Conservation (phyloP, 2,113 vertebrate genomes). For the Sinocyclocheilus grahami region DNA sequence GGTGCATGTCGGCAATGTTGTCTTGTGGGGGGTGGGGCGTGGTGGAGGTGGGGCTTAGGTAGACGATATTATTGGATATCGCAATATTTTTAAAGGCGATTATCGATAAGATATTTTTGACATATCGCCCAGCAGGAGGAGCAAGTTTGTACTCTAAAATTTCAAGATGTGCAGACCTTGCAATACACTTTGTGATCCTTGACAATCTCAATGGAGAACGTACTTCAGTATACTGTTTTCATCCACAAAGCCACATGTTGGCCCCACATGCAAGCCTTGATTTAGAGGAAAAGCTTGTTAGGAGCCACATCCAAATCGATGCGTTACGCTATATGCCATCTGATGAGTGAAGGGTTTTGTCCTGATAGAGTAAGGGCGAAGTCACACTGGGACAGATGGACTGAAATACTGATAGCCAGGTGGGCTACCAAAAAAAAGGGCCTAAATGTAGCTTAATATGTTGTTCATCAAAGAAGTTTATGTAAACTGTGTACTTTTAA, state of each 20-base stretch:
- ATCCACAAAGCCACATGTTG: constrained; percentile 25
- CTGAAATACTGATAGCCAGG: background rate
- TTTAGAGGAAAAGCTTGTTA: constrained; percentile 43
- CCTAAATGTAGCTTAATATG: no score
- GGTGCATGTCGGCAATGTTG: no score
- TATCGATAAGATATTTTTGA: no score
- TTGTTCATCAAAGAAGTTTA: background rate
- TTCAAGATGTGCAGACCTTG: background rate
- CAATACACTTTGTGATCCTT: background rate
- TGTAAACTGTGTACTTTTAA: constrained; percentile 32
- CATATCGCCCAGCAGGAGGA: background rate
- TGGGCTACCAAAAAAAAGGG: background rate
- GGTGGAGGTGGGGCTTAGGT: no score
- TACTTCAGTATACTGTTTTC: background rate
- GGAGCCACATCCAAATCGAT: constrained; percentile 52
- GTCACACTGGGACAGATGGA: constrained; percentile 42
- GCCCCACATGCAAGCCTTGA: background rate
- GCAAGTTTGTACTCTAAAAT: background rate
- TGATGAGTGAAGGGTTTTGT: constrained; percentile 42
- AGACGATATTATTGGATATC: no score
- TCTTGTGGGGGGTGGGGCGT: no score
- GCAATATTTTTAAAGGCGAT: no score
- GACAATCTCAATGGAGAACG: background rate
- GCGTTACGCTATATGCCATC: constrained; percentile 41
- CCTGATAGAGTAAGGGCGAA: constrained; percentile 43